Evolutionary conservation across 2,113 vertebrate genomes (phyloP), one percentile per base, ranked within the genome.

Genomic region (Tautogolabrus adspersus): DNA sequence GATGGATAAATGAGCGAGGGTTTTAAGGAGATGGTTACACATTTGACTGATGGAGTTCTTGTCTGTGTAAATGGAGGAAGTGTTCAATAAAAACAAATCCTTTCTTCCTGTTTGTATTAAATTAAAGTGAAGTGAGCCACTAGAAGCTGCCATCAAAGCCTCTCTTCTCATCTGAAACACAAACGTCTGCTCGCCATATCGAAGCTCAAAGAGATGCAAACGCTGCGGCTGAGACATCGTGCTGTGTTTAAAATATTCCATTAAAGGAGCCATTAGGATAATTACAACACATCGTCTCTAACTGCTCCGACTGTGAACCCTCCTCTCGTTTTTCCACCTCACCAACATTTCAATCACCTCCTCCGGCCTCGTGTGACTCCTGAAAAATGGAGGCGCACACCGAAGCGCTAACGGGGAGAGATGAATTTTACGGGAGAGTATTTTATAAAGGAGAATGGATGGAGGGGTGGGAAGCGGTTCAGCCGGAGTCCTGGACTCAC

Each of bases 231-330:
- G 13, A 38, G 52, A 60, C 19, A 79, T 65, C 58, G 0, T 63
- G 51, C 61, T 0, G 49, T 26, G 77, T 67, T 80, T 80, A 55
- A 80, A 80, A 79, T 77, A 79, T 75, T 68, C 84, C 79, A 84
- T 86, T 79, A 73, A 2, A 65, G 69, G 22, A 87, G 46, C 72
- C 81, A 80, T 79, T 80, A 82, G 72, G 65, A 77, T 77, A 84
- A 89, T 82, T 73, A 84, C 57, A 72, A 30, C 44, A 21, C 63
- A 38, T 42, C 59, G 61, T 68, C 58, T 78, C 56, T 23, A 60
- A 74, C 79, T 26, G 46, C 75, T 75, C 72, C 5, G 19, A 74
- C 70, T 64, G 57, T 0, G 30, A 61, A 8, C 42, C 71, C 30
- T 5, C 19, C 49, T 21, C 65, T 66, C 21, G 66, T 42, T 64